phyloP scores from a whole-genome alignment of 2,888 invertebrate species.

The Acleris literana region DNA sequence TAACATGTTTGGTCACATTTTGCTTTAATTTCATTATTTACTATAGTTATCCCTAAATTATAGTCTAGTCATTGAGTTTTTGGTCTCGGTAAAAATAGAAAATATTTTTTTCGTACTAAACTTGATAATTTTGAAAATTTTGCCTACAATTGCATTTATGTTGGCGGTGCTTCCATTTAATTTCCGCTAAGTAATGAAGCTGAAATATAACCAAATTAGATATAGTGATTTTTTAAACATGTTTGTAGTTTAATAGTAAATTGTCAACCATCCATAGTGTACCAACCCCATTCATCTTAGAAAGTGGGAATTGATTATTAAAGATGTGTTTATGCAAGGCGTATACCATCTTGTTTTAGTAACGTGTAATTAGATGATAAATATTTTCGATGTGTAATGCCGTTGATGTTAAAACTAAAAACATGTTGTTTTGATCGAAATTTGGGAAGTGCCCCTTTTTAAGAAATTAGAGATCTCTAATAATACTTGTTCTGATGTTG shows the following conservation, averaged over 20 bases:
- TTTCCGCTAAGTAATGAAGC: not conserved
- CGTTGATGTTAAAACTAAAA: conserved; percentile 10
- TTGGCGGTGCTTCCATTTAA: not conserved
- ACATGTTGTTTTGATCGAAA: conserved; percentile 14
- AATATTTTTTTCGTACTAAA: conserved; percentile 1
- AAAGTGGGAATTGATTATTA: not conserved
- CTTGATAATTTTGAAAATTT: not conserved
- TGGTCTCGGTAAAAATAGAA: conserved; percentile 17
- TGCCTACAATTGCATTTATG: conserved; percentile 2
- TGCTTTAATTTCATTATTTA: conserved; percentile 27
- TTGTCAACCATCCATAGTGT: not conserved
- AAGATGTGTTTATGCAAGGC: not conserved
- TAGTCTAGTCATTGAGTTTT: conserved; percentile 35
- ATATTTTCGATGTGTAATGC: conserved; percentile 12
- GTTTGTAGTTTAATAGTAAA: not conserved
- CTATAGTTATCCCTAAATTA: conserved; percentile 16
- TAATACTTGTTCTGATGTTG: conserved; percentile 50
- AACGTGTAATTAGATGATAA: conserved; percentile 8
- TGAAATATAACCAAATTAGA: not conserved
- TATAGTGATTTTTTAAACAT: not conserved
- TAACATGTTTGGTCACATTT: conserved; percentile 25
- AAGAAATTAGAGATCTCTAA: conserved; percentile 18
- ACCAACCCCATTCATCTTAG: no score
- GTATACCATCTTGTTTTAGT: conserved; percentile 2
- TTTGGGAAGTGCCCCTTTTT: conserved; percentile 13